Base-by-base conservation (phyloP, 2,797 vertebrate genomes). In the Leuciscus waleckii region DNA sequence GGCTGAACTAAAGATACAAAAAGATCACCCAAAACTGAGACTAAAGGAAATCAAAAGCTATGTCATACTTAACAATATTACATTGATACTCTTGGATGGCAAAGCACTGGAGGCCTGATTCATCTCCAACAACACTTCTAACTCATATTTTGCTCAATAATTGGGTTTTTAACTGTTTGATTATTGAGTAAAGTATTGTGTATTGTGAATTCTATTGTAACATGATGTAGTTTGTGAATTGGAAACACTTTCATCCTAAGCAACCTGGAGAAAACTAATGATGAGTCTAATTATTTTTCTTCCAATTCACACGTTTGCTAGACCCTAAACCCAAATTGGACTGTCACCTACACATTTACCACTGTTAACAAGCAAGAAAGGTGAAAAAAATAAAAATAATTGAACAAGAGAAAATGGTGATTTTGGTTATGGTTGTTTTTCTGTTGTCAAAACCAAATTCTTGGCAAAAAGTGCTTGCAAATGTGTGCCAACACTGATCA, bases 1-100 rank as follows among this genome's bases (percentile, higher is more conserved):
- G 98, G 95, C 91, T 98, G 98, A 93, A 96, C 98, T 99, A 93
- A 79, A 96, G 83, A 58, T 10, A 87, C 39, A 86, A 89, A 86
- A 89, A 86, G 19, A 71, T 14, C 29, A 81, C 9, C 32, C 37
- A 79, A 81, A 49, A 29, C 14, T 9, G 81, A 73, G 37, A 67
- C 13, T 23, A 17, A 29, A 32, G 17, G 9, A 58, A 58, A 32
- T n/a, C 23, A 81, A 13, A 46, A 6, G 54, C 39, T 6, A 39
- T 21, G 2, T n/a, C 39, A 37, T 32, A 26, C 13, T 63, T 63
- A 32, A 79, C 13, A 70, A 37, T 23, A 58, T 13, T 9, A 26
- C 14, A 65, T 43, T 23, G 54, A 8, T 14, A 65, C 11, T 14
- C 41, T 11, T 4, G 3, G 41, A 79, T 67, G 17, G 41, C 26